Percentiles rank a stretch among this genome's conserved stretches.
Conservation (phyloP, 2,113 vertebrate species). For the Mirza zaza region DNA sequence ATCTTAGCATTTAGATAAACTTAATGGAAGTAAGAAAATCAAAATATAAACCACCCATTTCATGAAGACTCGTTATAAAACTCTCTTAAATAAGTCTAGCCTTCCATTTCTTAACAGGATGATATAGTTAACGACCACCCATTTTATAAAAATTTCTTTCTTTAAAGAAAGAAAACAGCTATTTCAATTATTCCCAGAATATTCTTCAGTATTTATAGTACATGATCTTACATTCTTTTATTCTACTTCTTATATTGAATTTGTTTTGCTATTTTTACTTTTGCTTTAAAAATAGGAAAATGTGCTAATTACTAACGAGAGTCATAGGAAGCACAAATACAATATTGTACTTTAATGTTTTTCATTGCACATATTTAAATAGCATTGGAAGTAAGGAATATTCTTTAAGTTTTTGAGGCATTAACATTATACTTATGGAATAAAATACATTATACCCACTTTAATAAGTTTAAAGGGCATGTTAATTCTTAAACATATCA, state of each 20-base stretch:
- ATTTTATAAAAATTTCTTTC: background rate
- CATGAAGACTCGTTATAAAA: background rate
- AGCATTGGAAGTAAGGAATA: background rate
- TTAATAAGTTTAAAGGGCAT: background rate
- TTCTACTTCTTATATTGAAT: background rate
- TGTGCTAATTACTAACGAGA: background rate
- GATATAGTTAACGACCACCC: background rate
- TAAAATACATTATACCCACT: background rate
- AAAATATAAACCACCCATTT: background rate
- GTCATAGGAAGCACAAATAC: background rate
- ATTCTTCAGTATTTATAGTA: background rate
- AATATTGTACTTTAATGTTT: background rate
- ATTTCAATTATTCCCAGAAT: background rate
- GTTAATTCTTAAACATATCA: background rate
- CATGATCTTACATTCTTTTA: background rate
- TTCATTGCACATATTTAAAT: background rate
- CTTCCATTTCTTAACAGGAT: background rate
- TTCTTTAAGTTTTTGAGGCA: background rate
- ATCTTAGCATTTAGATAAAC: background rate
- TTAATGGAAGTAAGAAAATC: background rate
- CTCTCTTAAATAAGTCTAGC: background rate
- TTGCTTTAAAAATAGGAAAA: background rate
- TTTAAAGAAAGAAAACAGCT: background rate
- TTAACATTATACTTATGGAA: conserved; percentile 11
- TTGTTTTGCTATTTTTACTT: background rate